Evolutionary conservation across 2,113 vertebrate genomes (phyloP).

Genomic region (Hemiprocne comata): DNA sequence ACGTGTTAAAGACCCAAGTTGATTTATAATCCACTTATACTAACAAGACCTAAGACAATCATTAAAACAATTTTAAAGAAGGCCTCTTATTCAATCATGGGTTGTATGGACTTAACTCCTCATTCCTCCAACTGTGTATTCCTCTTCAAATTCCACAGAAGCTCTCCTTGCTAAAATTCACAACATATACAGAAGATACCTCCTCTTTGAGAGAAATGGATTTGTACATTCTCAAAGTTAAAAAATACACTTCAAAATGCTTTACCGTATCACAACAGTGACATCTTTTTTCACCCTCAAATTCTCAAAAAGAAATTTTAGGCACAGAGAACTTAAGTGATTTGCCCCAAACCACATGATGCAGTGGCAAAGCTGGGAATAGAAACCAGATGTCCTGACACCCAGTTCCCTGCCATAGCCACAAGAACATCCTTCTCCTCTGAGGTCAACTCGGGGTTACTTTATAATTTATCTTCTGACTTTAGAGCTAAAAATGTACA

Average conservation of each 20-base stretch:
- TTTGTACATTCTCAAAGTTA: background rate
- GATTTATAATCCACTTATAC: background rate
- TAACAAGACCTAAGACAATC: background rate
- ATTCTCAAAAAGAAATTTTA: constrained; percentile 19
- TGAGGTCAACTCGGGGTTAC: constrained; percentile 36
- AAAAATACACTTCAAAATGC: background rate
- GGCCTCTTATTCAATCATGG: background rate
- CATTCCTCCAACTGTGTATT: background rate
- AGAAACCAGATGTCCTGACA: constrained; percentile 69
- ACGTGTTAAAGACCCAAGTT: background rate
- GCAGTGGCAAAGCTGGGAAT: constrained; percentile 39
- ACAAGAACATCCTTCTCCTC: constrained; percentile 53
- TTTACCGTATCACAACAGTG: background rate
- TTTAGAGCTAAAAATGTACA: constrained; percentile 47
- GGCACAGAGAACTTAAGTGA: background rate
- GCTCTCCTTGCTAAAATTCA: background rate
- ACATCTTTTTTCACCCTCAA: background rate
- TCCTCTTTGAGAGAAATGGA: background rate
- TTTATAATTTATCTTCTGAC: constrained; percentile 39
- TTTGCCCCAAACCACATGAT: background rate
- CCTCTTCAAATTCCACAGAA: background rate
- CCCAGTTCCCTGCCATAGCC: constrained; percentile 35
- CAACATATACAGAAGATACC: background rate
- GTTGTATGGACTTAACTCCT: background rate
- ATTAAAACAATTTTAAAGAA: background rate